Percentiles rank a stretch among this genome's conserved stretches.
Conservation (phyloP, 2,888 invertebrate genomes). For the Lasioglossum marginatum region DNA sequence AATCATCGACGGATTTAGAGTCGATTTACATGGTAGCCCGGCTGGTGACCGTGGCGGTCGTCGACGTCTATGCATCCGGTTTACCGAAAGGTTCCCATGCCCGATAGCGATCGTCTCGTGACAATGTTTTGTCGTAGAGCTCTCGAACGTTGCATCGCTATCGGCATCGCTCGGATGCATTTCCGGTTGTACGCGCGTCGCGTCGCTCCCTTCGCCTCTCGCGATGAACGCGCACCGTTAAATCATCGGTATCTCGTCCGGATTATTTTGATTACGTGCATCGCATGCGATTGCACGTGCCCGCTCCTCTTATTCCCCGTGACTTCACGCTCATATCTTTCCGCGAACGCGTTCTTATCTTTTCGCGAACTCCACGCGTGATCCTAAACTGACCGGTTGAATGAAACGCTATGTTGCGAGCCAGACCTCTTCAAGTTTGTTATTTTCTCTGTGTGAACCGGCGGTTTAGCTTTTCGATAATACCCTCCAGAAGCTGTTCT, state of each 20-base stretch:
- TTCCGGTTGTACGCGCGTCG: neutral
- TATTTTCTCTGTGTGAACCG: neutral
- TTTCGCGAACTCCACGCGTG: neutral
- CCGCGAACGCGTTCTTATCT: neutral
- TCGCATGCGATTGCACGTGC: neutral
- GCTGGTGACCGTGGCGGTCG: conserved; percentile 22
- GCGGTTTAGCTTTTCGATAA: neutral
- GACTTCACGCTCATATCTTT: neutral
- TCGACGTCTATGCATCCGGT: conserved; percentile 23
- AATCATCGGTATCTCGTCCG: conserved; percentile 13
- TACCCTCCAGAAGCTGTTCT: neutral
- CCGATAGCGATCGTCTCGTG: conserved; percentile 28
- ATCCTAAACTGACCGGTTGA: neutral
- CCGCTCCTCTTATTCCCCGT: neutral
- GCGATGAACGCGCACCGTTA: conserved; percentile 1
- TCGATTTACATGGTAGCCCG: conserved; percentile 7
- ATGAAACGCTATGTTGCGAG: neutral
- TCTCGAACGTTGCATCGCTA: neutral
- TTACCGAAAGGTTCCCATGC: conserved; percentile 25
- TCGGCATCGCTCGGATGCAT: conserved; percentile 1
- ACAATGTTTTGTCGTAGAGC: neutral
- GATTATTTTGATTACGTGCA: neutral
- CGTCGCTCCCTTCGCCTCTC: neutral
- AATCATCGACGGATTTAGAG: conserved; percentile 38
- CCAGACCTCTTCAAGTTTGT: neutral